Evolutionary conservation across 2,888 invertebrate species (phyloP).

Genomic region (Leptopilina drosophilae): DNA sequence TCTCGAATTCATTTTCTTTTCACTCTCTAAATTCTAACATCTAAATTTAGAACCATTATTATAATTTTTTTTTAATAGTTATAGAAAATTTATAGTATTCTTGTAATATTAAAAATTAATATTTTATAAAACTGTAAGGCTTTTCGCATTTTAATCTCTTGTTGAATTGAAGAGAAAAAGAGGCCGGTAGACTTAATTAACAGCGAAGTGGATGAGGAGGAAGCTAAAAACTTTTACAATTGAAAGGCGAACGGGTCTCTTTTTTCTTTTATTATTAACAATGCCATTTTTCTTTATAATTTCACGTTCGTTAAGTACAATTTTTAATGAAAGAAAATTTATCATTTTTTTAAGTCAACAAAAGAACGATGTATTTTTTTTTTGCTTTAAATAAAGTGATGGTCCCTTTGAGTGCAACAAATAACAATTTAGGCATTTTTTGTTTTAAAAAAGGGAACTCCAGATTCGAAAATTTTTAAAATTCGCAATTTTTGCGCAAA

Average conservation of each 20-base stretch:
- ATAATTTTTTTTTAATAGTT: neutral
- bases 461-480: no score
- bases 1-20: neutral
- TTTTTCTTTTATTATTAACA: conserved; percentile 22
- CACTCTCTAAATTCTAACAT: neutral
- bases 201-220: conserved; percentile 22
- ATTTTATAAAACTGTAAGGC: conserved; percentile 2
- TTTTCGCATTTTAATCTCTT: conserved; percentile 30
- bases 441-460: neutral
- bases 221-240: conserved; percentile 35
- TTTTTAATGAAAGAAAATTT: conserved; percentile 32
- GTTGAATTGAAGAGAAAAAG: neutral
- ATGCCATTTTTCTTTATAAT: conserved; percentile 20
- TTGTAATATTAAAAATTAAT: conserved; percentile 37
- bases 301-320: conserved; percentile 31
- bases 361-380: conserved; percentile 34
- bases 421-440: neutral
- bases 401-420: conserved; percentile 31
- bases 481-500: no score
- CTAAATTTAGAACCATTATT: conserved; percentile 21
- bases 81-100: conserved; percentile 35
- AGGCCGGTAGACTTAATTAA: neutral
- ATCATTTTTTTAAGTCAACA: conserved; percentile 3
- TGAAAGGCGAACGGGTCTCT: conserved; percentile 37
- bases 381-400: conserved; percentile 29